Evolutionary conservation across 2,797 vertebrate genomes (phyloP), one percentile per base, ranked within the genome.

Genomic region (Ceryle rudis): DNA sequence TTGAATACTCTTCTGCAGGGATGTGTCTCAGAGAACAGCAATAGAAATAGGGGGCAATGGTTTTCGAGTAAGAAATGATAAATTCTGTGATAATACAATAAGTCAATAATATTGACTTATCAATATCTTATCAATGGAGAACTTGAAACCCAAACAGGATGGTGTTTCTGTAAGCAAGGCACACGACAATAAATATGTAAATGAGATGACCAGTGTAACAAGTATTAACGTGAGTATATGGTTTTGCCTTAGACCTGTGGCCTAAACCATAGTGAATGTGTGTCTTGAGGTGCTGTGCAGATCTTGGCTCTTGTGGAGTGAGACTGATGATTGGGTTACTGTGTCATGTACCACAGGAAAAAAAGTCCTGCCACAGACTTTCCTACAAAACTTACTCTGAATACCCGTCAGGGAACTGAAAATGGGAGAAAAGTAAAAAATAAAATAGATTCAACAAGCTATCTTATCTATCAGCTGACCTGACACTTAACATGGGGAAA

Each of bases 1-100:
- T 86, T 88, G 65, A 96, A 89, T 65, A 89, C 5, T 89, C 22
- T 58, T 89, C 52, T 95, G 86, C 62, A 74, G 65, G 54, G 95
- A 41, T 51, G 7, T 28, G 44, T 60, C 61, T 71, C 23, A 39
- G 88, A 61, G 57, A 69, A 47, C 69, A 94, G 49, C 52, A 74
- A n/a, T 25, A 77, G 54, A 74, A 64, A 57, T 41, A 65, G 72
- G 42, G 44, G n/a, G 9, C 41, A 93, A 21, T 10, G 80, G 4
- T 54, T 81, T 57, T 35, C 41, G 66, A 70, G 25, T 46, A 79
- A 89, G 47, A 86, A 82, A 37, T 0, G 0, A 58, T 58, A 73
- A 42, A 57, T 85, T 55, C 33, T 31, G 52, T 54, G 52, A 16
- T 52, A 52, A 19, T 18, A 54, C 10, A 10, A 29, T 19, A 54